Evolutionary conservation across 1,140 invertebrate genomes (phyloP).

Genomic region (Drosophila pseudoobscura): DNA sequence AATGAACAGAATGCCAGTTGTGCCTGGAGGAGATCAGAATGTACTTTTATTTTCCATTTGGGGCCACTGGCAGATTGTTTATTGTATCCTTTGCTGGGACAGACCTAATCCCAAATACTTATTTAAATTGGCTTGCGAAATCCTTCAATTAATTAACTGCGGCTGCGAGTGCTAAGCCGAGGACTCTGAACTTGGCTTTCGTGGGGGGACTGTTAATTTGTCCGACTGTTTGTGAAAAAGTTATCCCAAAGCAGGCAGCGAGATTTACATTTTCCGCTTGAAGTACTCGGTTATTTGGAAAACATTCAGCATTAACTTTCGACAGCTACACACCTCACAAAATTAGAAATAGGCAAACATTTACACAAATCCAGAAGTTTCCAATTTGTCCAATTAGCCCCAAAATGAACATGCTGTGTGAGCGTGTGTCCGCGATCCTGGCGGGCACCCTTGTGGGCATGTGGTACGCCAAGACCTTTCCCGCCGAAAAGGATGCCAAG

Average conservation of each 20-base stretch:
- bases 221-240: not conserved
- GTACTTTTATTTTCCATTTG: slow-evolving; percentile 1
- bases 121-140: slow-evolving; percentile 47
- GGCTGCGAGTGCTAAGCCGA: not conserved
- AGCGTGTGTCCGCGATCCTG: slow-evolving; percentile 54
- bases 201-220: not conserved
- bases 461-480: slow-evolving; percentile 66
- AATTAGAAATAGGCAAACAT: slow-evolving; percentile 7
- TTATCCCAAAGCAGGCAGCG: slow-evolving; percentile 22
- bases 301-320: slow-evolving; percentile 26
- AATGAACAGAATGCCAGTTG: no score
- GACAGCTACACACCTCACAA: slow-evolving; percentile 7
- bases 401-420: slow-evolving; percentile 65
- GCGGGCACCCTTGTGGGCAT: slow-evolving; percentile 56
- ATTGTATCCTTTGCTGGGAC: slow-evolving; percentile 25
- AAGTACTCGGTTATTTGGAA: not conserved
- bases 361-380: no score
- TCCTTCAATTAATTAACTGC: slow-evolving; percentile 32
- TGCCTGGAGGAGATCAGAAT: no score
- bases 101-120: slow-evolving; percentile 41
- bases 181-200: no score
- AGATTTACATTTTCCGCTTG: slow-evolving; percentile 15
- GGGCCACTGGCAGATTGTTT: slow-evolving; percentile 1
- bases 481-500: slow-evolving; percentile 28
- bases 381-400: not conserved